These are phyloP conservation scores for Odocoileus hemionus DNA, from an alignment of 2,113 vertebrate genomes.

Conservation along the genomic window DNA sequence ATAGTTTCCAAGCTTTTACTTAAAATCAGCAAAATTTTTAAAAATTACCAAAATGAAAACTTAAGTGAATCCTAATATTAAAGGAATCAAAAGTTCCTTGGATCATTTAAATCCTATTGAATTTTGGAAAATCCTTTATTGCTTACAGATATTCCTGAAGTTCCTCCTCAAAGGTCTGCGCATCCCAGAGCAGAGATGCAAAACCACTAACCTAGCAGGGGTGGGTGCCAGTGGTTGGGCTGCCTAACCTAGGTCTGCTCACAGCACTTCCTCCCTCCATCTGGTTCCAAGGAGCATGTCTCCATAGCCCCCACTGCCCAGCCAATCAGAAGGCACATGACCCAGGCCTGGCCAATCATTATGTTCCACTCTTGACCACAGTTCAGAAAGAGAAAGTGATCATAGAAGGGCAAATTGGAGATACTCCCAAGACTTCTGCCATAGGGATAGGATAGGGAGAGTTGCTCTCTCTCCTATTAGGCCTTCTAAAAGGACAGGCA, in stretches of 20 bases:
- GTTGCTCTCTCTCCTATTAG: not conserved
- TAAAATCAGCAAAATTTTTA: not conserved
- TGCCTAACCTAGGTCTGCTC: not conserved
- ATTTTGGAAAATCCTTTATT: not conserved
- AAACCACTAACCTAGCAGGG: not conserved
- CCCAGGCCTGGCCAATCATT: not conserved
- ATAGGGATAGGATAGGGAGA: not conserved
- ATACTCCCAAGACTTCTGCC: not conserved
- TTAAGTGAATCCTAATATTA: not conserved
- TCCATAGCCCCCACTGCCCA: not conserved
- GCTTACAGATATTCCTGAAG: not conserved
- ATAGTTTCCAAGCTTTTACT: not conserved
- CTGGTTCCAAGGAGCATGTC: not conserved
- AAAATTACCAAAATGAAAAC: constrained; percentile 47
- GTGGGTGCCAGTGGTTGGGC: not conserved
- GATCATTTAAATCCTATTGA: not conserved
- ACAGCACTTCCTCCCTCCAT: not conserved
- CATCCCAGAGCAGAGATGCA: not conserved
- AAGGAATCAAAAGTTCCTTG: constrained; percentile 4
- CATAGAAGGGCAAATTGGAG: not conserved
- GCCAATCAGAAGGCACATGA: not conserved
- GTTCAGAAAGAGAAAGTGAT: not conserved
- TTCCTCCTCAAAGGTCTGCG: not conserved
- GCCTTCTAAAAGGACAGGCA: not conserved
- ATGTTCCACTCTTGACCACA: not conserved